Evolutionary conservation across 1,140 invertebrate genomes (phyloP), one percentile per base, ranked within the genome.

Genomic region (Eriosoma lanigerum): DNA sequence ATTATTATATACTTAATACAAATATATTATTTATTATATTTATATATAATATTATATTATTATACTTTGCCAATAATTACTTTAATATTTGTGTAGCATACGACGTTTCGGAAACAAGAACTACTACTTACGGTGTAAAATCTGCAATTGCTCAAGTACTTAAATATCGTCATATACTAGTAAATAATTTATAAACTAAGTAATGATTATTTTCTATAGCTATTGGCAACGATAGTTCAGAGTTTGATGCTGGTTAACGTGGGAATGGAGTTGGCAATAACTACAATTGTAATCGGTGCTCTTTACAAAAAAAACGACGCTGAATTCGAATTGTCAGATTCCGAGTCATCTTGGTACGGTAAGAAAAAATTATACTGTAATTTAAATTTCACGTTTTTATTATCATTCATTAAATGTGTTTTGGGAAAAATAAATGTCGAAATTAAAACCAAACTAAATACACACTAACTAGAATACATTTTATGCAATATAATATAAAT

Each of bases 261-360:
- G 1, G 84, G 84, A 12, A 85, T 84, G 84, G 81, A 84, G 60
- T 70, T 84, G 38, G 80, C 81, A 1, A 73, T 82, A 29, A 82
- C 84, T 8, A 85, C 84, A 12, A 78, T 85, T 3, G 83, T 84
- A 1, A 84, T 85, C 9, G 83, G 83, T 24, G 82, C 82, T 15
- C 81, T 85, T 12, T 81, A 80, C 21, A 84, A 73, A 12, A 54
- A 83, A 19, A 15, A 83, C 21, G 44, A 26, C 12, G 81, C 66
- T 0, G 81, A 75, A 60, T 48, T 84, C 1, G 48, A 62, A 3
- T 17, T 85, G 13, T 81, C 81, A 24, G 82, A 83, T 48, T 46
- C 66, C 26, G 75, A 85, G 73, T 82, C 83, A 13, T 85, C 84
- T 1, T 85, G 84, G 84, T 85, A 84, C 68, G 83, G 84, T 85